Evolutionary conservation across 2,888 invertebrate genomes (phyloP), one percentile per base, ranked within the genome.

Genomic region (Ophraella communa): DNA sequence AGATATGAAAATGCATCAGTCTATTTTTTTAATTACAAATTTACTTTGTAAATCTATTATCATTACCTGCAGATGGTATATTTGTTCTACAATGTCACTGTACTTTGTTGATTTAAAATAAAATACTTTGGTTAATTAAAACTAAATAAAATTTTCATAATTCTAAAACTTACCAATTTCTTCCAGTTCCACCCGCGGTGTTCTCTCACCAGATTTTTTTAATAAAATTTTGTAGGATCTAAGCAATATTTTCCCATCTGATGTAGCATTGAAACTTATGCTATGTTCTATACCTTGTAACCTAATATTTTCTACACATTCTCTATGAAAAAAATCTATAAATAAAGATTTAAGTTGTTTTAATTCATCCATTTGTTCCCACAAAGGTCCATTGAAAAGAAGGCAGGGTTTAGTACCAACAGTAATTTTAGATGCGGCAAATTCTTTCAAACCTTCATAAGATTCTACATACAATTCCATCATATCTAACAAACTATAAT

Each of bases 231-330:
- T 94, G 77, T 88, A 90, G 3, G 91, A 90, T 62, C 97, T 86
- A 73, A 98, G 80, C 67, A 89, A 86, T 67, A 98, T 89, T 73
- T 87, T 89, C 60, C 92, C 91, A 69, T 93, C 92, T 35, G 87
- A 85, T 2, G 89, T 87, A 3, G 92, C 91, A 39, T 96, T 95
- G 78, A 99, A 95, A 81, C 93, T 91, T 21, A 98, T 83, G 0
- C 93, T 93, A 84, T 97, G 96, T 79, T 99, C 98, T 66, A 99
- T 85, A 0, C 98, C 98, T 78, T 96, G 93, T 10, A 98, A 84
- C 66, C 96, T 87, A 51, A 99, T 88, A 49, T 91, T 89, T 59
- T 91, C 89, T 1, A 91, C 89, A 75, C 87, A 86, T 78, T 95
- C 93, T 70, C 95, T 91, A 68, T 95, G 89, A 81, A 98, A 98